A percentile compares a stretch with the other conserved stretches of the same genome.
These are phyloP conservation scores for Felis catus DNA, from an alignment of 2,113 vertebrate species.

Conservation along the genomic window F.catus_Fca126_mat1.0 CM031419.1:184104001-184104500, in stretches of 20 bases:
- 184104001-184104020: neutral
- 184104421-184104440: constrained; percentile 8
- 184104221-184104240: neutral
- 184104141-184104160: neutral
- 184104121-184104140: neutral
- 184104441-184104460: neutral
- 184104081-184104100: neutral
- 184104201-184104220: neutral
- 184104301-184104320: neutral
- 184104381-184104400: neutral
- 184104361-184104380: neutral
- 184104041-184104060: neutral
- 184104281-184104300: constrained; percentile 40
- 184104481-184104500: neutral
- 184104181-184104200: neutral
- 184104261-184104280: neutral
- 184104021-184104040: neutral
- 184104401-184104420: neutral
- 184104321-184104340: neutral
- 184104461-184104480: neutral
- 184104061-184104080: neutral
- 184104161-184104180: neutral
- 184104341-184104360: neutral
- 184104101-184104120: neutral
- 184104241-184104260: neutral